A percentile compares a stretch with the other conserved stretches of the same genome.
phyloP scores from a whole-genome alignment of 2,888 invertebrate genomes.

The Campopleginae sp. region DNA sequence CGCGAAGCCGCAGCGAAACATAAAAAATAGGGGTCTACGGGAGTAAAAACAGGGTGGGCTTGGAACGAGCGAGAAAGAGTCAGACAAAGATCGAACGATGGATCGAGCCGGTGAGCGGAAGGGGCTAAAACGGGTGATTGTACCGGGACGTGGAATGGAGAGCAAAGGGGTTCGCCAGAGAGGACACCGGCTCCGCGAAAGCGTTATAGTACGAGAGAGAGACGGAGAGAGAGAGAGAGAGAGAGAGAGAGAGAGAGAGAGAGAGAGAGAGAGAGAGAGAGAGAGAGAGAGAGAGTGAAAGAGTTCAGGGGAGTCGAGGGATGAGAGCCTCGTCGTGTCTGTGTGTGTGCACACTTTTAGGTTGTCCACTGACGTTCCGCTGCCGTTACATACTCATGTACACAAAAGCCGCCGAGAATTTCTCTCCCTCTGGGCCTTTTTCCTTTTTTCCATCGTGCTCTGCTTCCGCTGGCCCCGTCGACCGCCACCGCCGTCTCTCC shows the following conservation, averaged over 20 bases:
- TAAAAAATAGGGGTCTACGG: conserved; percentile 84
- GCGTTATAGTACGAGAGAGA: conserved; percentile 56
- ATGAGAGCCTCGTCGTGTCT: conserved; percentile 27
- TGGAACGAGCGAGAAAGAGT: conserved; percentile 45
- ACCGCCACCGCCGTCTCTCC: neutral
- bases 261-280: conserved; percentile 31
- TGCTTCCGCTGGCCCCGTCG: neutral
- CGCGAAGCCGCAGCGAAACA: conserved; percentile 84
- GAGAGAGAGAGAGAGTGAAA: conserved; percentile 43
- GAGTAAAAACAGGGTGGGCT: conserved; percentile 82
- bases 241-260: conserved; percentile 40
- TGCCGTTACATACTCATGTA: conserved; percentile 18
- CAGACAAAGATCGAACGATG: conserved; percentile 59
- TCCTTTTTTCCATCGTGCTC: conserved; percentile 14
- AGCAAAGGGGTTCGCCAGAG: conserved; percentile 5
- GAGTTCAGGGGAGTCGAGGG: conserved; percentile 42
- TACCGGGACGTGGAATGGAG: conserved; percentile 58
- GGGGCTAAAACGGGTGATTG: conserved; percentile 62
- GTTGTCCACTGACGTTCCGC: conserved; percentile 55
- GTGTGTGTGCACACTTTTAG: conserved; percentile 35
- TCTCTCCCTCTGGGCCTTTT: conserved; percentile 37
- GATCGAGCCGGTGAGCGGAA: conserved; percentile 62
- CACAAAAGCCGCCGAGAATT: conserved; percentile 50
- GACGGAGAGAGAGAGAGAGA: conserved; percentile 41
- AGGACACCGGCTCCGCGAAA: conserved; percentile 38